Evolutionary conservation across 2,113 vertebrate species (phyloP), one percentile per base, ranked within the genome.

Genomic region (Gobius niger): DNA sequence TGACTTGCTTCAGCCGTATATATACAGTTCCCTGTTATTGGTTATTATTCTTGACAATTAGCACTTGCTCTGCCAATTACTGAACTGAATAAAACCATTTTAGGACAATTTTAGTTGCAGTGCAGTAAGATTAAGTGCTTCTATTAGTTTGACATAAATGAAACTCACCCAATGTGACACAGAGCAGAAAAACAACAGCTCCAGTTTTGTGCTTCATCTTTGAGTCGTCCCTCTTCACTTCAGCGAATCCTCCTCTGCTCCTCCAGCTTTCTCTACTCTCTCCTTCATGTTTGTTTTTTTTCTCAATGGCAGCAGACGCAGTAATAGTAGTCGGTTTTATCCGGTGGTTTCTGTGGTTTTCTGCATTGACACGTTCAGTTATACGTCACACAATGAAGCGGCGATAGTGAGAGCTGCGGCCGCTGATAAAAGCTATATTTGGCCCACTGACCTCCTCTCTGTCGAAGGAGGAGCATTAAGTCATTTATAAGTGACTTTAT

Each of bases 341-440:
- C 60, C 68, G 62, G 75, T 78, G 87, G 79, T 85, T 76, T 50
- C 70, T 82, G 78, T 50, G 72, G 75, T 59, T 77, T 85, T 63
- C 68, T 77, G 71, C 70, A 77, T 83, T 86, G 89, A 85, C 83
- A 85, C 65, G 13, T 78, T 86, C 73, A 66, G 86, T 87, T 86
- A 75, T 53, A 63, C 78, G 68, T 76, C 51, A 50, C 65, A 72
- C 52, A 18, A 19, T 64, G 65, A 64, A 67, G 40, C 57, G 64
- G 50, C 63, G 75, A 81, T 62, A 57, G 57, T n/a, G 14, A 11
- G n/a, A 61, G 16, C 62, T 84, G 83, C 63, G 9, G 44, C 50
- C 16, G 41, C 76, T 83, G 91, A 92, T 93, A 92, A 90, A 49
- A 4, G 74, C 81, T 91, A 91, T 85, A 85, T 92, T 89, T 86